phyloP scores from a whole-genome alignment of 1,140 invertebrate genomes.

The Thalassaphorura encarpata region DNA sequence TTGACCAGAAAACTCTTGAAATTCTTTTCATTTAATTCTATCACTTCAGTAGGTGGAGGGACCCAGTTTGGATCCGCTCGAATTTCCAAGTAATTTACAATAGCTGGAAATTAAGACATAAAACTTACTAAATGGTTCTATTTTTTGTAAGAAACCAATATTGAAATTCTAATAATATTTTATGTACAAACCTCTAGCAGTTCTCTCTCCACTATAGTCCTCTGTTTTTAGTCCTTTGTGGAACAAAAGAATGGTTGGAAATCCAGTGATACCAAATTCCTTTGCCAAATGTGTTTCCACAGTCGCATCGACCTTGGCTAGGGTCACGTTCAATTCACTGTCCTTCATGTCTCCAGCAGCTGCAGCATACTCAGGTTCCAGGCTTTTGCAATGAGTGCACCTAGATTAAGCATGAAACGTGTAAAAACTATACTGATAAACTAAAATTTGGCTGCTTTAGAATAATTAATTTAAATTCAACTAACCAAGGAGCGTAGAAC shows the following conservation, averaged over 20 bases:
- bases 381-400: constrained; percentile 39
- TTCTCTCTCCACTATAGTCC: constrained; percentile 41
- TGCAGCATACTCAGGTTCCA: constrained; percentile 37
- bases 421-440: background rate
- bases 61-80: constrained; percentile 43
- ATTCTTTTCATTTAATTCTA: constrained; percentile 45
- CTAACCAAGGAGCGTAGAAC: constrained; percentile 46
- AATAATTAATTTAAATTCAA: background rate
- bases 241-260: constrained; percentile 43
- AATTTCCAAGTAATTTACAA: constrained; percentile 44
- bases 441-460: background rate
- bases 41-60: constrained; percentile 47
- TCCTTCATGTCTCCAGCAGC: constrained; percentile 36
- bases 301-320: constrained; percentile 46
- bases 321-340: constrained; percentile 36
- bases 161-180: background rate
- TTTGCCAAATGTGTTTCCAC: constrained; percentile 40
- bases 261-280: constrained; percentile 38
- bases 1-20: constrained; percentile 44
- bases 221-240: constrained; percentile 37
- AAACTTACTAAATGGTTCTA: constrained; percentile 11
- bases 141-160: background rate
- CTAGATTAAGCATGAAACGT: constrained; percentile 33
- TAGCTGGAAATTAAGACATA: constrained; percentile 35
- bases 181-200: constrained; percentile 36